Conservation (phyloP, 2,113 vertebrate species). For the Nestor notabilis region DNA sequence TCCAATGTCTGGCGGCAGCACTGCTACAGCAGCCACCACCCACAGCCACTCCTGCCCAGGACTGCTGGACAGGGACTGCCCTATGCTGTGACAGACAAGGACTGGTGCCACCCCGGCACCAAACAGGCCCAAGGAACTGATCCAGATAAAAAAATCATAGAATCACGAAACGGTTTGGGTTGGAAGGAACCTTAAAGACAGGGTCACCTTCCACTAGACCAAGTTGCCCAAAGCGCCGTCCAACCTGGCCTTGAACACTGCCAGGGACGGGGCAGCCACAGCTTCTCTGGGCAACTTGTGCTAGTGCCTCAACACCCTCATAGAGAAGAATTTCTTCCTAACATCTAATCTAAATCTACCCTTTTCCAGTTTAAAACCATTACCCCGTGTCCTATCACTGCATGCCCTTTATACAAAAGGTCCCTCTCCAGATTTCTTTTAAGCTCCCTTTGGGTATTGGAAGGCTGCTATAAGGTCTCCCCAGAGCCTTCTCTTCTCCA, state of each 20-base stretch:
- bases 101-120: accelerated
- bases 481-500: background rate
- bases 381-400: background rate
- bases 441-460: background rate
- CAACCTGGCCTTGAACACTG: background rate
- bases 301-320: background rate
- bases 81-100: background rate
- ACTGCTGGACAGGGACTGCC: background rate
- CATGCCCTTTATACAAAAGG: background rate
- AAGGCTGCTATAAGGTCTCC: background rate
- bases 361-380: background rate
- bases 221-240: background rate
- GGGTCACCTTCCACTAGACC: background rate
- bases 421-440: background rate
- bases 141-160: background rate
- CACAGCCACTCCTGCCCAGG: background rate
- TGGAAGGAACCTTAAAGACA: background rate
- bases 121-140: background rate
- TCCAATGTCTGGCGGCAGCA: accelerated
- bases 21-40: background rate
- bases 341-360: background rate
- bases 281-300: background rate
- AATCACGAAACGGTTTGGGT: background rate
- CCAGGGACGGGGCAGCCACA: background rate
- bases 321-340: background rate